phyloP scores from a whole-genome alignment of 2,888 invertebrate genomes.

The Drosophila multiciliata region DNA sequence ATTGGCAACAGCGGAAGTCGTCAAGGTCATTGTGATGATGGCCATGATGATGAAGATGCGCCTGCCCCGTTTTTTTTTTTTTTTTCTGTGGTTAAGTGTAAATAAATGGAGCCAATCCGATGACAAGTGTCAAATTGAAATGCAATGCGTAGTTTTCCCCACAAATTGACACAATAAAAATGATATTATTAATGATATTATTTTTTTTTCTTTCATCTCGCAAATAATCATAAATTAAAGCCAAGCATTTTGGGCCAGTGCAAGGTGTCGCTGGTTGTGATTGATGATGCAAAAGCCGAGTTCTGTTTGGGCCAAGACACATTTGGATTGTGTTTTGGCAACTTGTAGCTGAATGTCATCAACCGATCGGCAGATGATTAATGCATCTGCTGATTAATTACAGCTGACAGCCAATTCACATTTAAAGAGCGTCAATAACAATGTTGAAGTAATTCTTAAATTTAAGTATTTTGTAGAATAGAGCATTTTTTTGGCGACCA shows the following conservation, averaged over 20 bases:
- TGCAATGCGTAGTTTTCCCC: conserved; percentile 33
- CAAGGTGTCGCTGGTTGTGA: conserved; percentile 53
- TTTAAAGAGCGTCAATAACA: conserved; percentile 19
- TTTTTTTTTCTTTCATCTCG: no score
- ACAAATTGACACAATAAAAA: conserved; percentile 70
- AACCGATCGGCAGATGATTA: conserved; percentile 65
- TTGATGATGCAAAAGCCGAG: conserved; percentile 62
- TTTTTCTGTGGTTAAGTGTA: conserved; percentile 22
- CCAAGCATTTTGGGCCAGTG: conserved; percentile 6
- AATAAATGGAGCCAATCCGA: conserved; percentile 45
- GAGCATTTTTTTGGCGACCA: conserved; percentile 22
- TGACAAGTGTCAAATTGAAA: conserved; percentile 41
- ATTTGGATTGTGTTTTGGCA: conserved; percentile 10
- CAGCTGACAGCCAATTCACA: conserved; percentile 11
- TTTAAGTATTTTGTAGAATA: not conserved
- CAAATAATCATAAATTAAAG: conserved; percentile 68
- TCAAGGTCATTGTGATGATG: conserved; percentile 65
- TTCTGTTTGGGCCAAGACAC: conserved; percentile 35
- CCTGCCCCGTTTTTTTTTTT: conserved; percentile 36
- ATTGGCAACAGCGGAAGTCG: conserved; percentile 63
- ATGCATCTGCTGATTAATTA: conserved; percentile 66
- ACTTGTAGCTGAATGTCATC: conserved; percentile 31
- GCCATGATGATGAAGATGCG: conserved; percentile 30
- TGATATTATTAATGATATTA: conserved; percentile 62
- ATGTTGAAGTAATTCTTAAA: not conserved